Percentiles rank a stretch among this genome's conserved stretches.
Evolutionary conservation across 2,797 vertebrate genomes (phyloP).

Genomic region (Micromesistius poutassou): DNA sequence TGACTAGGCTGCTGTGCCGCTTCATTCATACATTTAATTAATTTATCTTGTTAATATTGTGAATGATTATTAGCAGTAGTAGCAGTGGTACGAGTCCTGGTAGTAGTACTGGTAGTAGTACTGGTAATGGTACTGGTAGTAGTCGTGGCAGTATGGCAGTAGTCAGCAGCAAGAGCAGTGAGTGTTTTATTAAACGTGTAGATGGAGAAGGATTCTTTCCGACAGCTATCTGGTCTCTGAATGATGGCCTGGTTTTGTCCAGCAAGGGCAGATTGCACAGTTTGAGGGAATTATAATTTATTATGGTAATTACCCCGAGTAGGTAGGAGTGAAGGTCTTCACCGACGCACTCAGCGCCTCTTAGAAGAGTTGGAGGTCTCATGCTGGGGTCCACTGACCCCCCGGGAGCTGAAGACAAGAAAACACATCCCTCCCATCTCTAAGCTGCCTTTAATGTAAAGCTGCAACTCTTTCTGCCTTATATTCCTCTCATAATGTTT

Average conservation of each 20-base stretch:
- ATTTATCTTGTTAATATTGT: neutral
- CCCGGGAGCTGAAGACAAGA: neutral
- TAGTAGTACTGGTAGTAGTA: neutral
- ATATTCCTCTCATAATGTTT: neutral
- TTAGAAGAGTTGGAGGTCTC: neutral
- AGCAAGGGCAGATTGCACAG: neutral
- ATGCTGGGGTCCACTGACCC: neutral
- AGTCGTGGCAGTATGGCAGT: neutral
- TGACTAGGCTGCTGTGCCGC: neutral
- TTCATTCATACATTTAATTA: neutral
- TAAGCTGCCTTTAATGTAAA: neutral
- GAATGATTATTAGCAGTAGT: neutral
- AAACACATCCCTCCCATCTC: neutral
- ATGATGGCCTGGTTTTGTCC: neutral
- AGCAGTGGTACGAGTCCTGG: neutral
- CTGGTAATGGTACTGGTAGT: neutral
- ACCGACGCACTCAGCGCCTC: neutral
- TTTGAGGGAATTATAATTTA: neutral
- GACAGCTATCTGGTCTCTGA: neutral
- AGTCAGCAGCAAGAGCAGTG: neutral
- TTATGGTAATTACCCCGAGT: constrained; percentile 1
- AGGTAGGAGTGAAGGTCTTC: neutral
- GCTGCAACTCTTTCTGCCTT: constrained; percentile 1
- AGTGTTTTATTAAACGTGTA: neutral
- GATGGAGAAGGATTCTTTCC: too few species aligned